Percentiles rank a stretch among this genome's conserved stretches.
These are phyloP conservation scores for Cyphomyrus plagiostoma DNA, from an alignment of 2,113 vertebrate genomes.

Conservation along the genomic window DNA sequence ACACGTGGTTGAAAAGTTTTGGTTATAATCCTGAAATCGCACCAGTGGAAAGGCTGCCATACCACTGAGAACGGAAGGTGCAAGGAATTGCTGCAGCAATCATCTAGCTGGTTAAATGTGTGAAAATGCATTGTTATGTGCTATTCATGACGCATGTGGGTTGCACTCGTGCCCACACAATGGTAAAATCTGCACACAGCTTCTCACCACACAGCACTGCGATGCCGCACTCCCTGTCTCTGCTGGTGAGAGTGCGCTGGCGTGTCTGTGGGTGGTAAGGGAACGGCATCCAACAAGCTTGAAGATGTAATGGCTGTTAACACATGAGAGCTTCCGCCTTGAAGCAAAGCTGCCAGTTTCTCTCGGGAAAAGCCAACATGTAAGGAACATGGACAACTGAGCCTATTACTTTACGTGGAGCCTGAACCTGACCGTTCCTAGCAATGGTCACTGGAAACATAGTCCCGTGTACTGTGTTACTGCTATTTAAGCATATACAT, in stretches of 20 bases:
- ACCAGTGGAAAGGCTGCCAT: neutral
- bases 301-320: neutral
- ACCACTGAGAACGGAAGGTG: neutral
- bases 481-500: neutral
- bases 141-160: neutral
- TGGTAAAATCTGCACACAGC: neutral
- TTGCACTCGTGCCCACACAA: neutral
- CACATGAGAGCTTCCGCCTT: neutral
- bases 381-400: neutral
- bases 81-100: neutral
- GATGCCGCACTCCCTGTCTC: too few relatives aligned
- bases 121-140: neutral
- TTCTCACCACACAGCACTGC: neutral
- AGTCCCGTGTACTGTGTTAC: neutral
- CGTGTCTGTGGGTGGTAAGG: neutral
- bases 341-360: neutral
- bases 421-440: neutral
- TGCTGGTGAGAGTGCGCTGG: neutral
- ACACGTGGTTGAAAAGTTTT: neutral
- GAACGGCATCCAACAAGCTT: neutral
- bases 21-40: neutral
- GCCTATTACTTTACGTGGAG: neutral
- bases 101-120: neutral
- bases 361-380: neutral
- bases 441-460: neutral